Evolutionary conservation across 2,113 vertebrate species (phyloP), one percentile per base, ranked within the genome.

Genomic region (Panthera leo): DNA sequence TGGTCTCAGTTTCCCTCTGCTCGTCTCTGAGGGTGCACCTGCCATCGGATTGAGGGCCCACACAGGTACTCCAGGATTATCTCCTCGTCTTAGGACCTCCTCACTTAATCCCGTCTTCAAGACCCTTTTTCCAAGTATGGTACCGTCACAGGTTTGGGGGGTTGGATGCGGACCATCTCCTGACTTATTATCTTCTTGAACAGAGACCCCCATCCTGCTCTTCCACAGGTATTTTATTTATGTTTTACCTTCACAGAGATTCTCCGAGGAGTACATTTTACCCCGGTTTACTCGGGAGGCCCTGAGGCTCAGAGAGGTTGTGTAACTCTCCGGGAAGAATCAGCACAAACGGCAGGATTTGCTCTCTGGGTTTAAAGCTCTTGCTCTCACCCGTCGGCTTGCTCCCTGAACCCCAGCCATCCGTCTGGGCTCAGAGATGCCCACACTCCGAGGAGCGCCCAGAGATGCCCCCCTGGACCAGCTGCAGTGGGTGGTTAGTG

Each of bases 381-480:
- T 79, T 19, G 29, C 5, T 63, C 5, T 34, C 15, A 23, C 7
- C 3, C 34, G 55, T 11, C 25, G 29, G 15, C 36, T 73, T 42
- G 21, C 58, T 45, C 29, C 51, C 11, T 5, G 5, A n/a, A 8
- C 5, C 16, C 51, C 0, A 0, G 16, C 12, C 5, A 8, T 39
- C 29, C 3, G 1, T 36, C 83, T 71, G 53, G 12, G 23, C 31
- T 63, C 51, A 29, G 15, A 34, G 88, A 55, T 18, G 23, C 71
- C 16, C 55, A 21, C 4, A 2, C 65, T 61, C 76, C 0, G 0
- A 8, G 12, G 21, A 29, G 36, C 2, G 0, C 10, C 73, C 4
- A 5, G 83, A 75, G 45, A 31, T 36, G 34, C 2, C 45, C 27
- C 27, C 42, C 29, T 25, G 34, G 79, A 39, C 65, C 65, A 53